Evolutionary conservation across 2,797 vertebrate species (phyloP).

Genomic region (Acipenser ruthenus): DNA sequence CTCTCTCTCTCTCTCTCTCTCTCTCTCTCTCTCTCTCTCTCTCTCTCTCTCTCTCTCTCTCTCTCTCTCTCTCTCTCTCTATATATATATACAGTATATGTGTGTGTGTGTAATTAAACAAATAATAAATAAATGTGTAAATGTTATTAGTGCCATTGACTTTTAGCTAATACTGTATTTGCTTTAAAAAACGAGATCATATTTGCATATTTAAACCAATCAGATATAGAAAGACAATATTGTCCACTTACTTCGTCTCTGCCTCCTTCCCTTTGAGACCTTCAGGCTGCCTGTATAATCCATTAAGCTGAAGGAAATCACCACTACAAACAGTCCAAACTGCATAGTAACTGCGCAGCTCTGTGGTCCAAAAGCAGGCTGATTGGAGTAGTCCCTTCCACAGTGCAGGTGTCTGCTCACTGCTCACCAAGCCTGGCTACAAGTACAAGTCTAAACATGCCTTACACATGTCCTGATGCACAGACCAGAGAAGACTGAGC

Average conservation of each 20-base stretch:
- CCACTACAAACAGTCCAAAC: slow-evolving; percentile 83
- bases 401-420: slow-evolving; percentile 49
- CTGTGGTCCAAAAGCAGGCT: slow-evolving; percentile 65
- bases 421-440: slow-evolving; percentile 49
- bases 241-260: slow-evolving; percentile 83
- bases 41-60: no score
- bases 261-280: slow-evolving; percentile 78
- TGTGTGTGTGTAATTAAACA: no score
- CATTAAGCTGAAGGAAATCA: slow-evolving; percentile 88
- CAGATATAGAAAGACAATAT: not conserved
- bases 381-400: slow-evolving; percentile 54
- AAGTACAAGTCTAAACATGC: slow-evolving; percentile 58
- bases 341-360: slow-evolving; percentile 89
- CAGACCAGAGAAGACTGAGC: slow-evolving; percentile 47
- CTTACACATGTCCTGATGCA: slow-evolving; percentile 42
- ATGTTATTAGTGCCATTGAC: no score
- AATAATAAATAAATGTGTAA: no score
- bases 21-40: no score
- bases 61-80: no score
- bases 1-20: no score
- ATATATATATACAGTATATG: no score
- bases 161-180: not conserved
- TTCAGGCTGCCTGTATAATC: slow-evolving; percentile 69
- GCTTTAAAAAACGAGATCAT: not conserved
- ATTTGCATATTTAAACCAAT: no score